Conservation (phyloP, 2,113 vertebrate species). For the Rhynchopsitta pachyrhyncha region DNA sequence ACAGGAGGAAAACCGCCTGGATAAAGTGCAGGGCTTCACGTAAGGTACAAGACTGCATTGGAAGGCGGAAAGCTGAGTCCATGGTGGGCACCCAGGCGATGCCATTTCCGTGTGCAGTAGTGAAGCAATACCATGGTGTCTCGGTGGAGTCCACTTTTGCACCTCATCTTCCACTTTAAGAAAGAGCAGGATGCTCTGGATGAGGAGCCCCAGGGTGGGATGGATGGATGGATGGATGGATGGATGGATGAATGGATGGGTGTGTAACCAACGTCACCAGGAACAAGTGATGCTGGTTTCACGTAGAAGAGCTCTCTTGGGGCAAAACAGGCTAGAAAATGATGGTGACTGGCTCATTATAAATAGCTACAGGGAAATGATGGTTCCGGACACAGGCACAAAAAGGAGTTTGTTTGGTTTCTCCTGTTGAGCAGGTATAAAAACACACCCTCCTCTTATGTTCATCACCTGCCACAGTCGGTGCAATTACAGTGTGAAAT, state of each 20-base stretch:
- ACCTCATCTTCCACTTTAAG: background rate
- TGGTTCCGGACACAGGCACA: background rate
- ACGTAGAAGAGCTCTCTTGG: background rate
- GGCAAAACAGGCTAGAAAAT: background rate
- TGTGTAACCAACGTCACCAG: background rate
- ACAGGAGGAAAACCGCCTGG: rapidly evolving
- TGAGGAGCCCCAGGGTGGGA: background rate
- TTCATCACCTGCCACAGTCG: background rate
- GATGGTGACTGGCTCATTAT: background rate
- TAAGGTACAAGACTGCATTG: rapidly evolving
- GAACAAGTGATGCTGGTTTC: background rate
- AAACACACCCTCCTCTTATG: background rate
- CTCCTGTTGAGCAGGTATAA: slow-evolving; percentile 28
- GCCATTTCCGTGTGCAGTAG: background rate
- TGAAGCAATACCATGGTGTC: rapidly evolving
- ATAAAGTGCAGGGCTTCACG: background rate
- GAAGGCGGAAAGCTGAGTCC: background rate
- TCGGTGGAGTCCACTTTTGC: background rate
- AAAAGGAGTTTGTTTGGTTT: background rate
- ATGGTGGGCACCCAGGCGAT: background rate
- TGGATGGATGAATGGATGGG: background rate
- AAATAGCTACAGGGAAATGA: background rate
- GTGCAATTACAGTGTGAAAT: background rate
- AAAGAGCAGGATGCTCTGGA: rapidly evolving
- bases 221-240: background rate